Percentiles rank a stretch among this genome's conserved stretches.
Evolutionary conservation across 2,113 vertebrate genomes (phyloP).

Genomic region (Leptodactylus fuscus): DNA sequence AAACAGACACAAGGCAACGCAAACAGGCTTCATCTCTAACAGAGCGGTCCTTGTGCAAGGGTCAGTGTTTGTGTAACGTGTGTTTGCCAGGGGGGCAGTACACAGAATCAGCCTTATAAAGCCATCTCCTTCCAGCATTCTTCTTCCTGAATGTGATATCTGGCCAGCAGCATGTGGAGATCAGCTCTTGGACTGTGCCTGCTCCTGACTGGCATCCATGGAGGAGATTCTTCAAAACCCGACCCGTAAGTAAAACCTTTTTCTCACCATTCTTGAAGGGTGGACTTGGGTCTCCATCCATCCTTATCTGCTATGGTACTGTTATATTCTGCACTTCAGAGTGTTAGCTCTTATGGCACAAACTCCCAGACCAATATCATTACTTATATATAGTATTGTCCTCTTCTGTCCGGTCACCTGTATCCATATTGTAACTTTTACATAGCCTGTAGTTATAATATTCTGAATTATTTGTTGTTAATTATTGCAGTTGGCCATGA

Average conservation of each 20-base stretch:
- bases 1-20: constrained; percentile 5
- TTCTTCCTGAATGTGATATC: constrained; percentile 22
- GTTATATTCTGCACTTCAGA: not conserved
- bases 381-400: too few relatives aligned
- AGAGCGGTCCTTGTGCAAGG: constrained; percentile 40
- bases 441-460: not conserved
- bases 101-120: constrained; percentile 42
- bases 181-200: constrained; percentile 43
- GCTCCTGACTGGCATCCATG: constrained; percentile 38
- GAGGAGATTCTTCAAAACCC: not conserved
- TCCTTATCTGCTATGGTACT: too few relatives aligned
- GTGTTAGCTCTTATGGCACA: not conserved
- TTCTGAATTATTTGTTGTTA: not conserved
- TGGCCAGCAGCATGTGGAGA: constrained; percentile 45
- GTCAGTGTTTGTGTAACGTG: constrained; percentile 24
- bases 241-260: constrained; percentile 25
- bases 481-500: not conserved
- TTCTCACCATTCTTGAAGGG: not conserved
- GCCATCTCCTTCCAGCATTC: constrained; percentile 24
- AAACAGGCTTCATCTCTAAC: constrained; percentile 25
- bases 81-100: constrained; percentile 32
- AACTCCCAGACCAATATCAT: not conserved
- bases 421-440: not conserved
- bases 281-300: too few relatives aligned
- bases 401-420: not conserved